These are phyloP conservation scores for Luehdorfia chinensis DNA, from an alignment of 1,140 invertebrate genomes.

Conservation along the genomic window DNA sequence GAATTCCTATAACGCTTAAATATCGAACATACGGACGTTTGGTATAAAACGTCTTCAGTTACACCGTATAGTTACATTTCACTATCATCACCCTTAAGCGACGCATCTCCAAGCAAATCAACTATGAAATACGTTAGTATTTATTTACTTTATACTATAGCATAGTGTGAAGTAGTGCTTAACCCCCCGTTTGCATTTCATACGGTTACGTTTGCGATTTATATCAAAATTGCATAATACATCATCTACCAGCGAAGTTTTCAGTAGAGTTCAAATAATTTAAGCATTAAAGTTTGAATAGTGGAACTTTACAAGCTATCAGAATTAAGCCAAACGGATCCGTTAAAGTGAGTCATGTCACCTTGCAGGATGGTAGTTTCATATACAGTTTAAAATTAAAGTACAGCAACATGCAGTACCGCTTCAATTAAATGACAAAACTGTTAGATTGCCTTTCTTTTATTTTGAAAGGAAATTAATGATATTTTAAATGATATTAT, in stretches of 20 bases:
- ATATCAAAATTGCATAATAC: neutral
- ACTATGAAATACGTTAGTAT: conserved; percentile 54
- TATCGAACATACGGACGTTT: conserved; percentile 10
- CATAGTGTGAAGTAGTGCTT: neutral
- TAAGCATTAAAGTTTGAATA: too few relatives aligned
- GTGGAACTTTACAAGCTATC: too few relatives aligned
- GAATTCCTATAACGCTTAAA: conserved; percentile 17
- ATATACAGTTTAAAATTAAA: neutral
- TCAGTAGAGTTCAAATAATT: neutral
- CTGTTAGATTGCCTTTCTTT: neutral
- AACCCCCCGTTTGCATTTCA: too few relatives aligned
- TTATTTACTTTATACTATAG: conserved; percentile 11
- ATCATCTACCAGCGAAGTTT: neutral
- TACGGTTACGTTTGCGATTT: neutral
- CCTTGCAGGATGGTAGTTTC: neutral
- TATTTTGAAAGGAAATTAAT: neutral
- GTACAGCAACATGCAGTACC: neutral
- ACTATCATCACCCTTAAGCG: conserved; percentile 25
- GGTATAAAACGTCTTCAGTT: conserved; percentile 38
- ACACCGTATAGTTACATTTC: conserved; percentile 30
- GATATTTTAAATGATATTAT: neutral
- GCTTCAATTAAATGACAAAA: neutral
- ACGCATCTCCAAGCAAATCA: conserved; percentile 22
- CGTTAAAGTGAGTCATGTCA: neutral
- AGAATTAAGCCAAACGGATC: too few relatives aligned